Evolutionary conservation across 2,797 vertebrate species (phyloP).

Genomic region (Gymnoscopelus microlampas): DNA sequence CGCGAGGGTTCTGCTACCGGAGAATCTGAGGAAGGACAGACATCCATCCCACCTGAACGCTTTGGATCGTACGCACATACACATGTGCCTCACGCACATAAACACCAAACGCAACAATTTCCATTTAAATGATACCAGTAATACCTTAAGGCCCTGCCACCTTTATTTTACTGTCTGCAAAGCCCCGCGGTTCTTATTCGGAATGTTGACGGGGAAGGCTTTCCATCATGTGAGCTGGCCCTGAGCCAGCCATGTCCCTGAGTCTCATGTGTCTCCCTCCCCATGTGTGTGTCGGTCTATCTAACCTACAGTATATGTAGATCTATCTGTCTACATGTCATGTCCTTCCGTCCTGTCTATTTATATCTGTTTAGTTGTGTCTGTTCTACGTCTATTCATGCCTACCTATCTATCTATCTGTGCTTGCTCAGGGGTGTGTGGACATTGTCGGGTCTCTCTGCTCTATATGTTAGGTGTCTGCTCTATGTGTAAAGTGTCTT

Average conservation of each 20-base stretch:
- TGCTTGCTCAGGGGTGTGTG: too few species aligned
- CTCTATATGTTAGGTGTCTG: too few species aligned
- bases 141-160: constrained; percentile 65
- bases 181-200: constrained; percentile 71
- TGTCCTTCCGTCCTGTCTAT: constrained; percentile 37
- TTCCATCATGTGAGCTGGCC: constrained; percentile 35
- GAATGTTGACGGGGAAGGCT: constrained; percentile 54
- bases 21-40: too few species aligned
- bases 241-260: constrained; percentile 48
- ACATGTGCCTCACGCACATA: constrained; percentile 5
- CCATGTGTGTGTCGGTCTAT: constrained; percentile 28
- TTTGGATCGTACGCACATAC: constrained; percentile 14
- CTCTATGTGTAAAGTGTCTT: too few species aligned
- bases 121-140: constrained; percentile 49
- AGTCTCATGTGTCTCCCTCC: constrained; percentile 33
- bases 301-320: constrained; percentile 12
- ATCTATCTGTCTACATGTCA: constrained; percentile 1
- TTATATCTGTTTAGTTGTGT: constrained; percentile 6
- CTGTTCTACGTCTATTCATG: neutral
- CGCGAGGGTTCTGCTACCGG: too few species aligned
- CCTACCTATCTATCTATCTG: too few species aligned
- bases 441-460: too few species aligned
- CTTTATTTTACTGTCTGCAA: constrained; percentile 73
- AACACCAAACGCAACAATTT: constrained; percentile 5
- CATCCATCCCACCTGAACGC: neutral